Evolutionary conservation across 2,113 vertebrate species (phyloP).

Genomic region (Scolopax mira): DNA sequence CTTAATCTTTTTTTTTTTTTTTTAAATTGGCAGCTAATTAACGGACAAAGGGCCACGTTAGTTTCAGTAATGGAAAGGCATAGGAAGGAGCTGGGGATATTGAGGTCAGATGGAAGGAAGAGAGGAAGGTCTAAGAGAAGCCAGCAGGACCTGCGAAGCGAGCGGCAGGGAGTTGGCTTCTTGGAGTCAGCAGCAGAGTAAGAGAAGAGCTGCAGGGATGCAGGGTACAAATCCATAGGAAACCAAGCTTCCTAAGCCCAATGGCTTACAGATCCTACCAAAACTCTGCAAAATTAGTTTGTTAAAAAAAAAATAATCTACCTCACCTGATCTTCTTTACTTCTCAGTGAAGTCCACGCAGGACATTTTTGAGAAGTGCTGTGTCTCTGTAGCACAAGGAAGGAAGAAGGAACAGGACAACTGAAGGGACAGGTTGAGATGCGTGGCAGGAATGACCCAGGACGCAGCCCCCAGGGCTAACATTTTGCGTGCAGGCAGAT

Average conservation of each 20-base stretch:
- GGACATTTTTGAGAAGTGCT: rapidly evolving
- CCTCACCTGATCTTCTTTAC: neutral
- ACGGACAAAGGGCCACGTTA: neutral
- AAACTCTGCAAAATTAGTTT: neutral
- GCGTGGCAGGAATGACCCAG: neutral
- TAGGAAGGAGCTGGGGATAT: neutral
- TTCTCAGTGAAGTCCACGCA: neutral
- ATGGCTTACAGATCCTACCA: neutral
- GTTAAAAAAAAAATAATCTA: neutral
- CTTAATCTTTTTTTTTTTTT: neutral
- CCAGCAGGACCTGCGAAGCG: neutral
- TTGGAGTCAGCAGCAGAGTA: neutral
- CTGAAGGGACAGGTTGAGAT: neutral
- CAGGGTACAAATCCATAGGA: neutral
- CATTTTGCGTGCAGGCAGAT: neutral
- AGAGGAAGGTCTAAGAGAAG: neutral
- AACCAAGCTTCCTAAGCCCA: neutral
- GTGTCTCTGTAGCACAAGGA: neutral
- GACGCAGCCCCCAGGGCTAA: neutral
- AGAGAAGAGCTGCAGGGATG: neutral
- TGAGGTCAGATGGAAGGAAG: neutral
- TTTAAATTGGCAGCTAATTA: neutral
- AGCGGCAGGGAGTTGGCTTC: neutral
- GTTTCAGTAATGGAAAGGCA: neutral
- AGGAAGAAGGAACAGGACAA: rapidly evolving